Base-by-base conservation (phyloP, 2,888 invertebrate species). In the Schizotus pectinicornis region DNA sequence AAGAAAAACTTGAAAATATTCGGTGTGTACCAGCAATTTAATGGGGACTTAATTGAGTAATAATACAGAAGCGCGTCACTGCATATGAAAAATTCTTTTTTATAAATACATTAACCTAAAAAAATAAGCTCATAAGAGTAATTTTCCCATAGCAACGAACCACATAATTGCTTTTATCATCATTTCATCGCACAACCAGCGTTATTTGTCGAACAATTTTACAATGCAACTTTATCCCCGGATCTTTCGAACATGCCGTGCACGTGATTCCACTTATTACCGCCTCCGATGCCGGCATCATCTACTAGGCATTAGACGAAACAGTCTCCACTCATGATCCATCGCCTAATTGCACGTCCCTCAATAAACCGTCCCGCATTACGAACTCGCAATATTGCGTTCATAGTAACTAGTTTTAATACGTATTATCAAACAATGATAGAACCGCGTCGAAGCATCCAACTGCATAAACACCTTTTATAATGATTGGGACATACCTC, bases 191-290 rank as follows among this genome's bases (percentile, higher is more conserved):
- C 61, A 56, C 48, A 41, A 46, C 37, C 49, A 56, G 61, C 58
- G 64, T 63, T 67, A 66, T 71, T 71, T 69, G 71, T 64, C 54
- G 61, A 61, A 61, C 65, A 64, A 62, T 68, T 67, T 67, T 62
- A 64, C 48, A 58, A 51, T 58, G 52, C 52, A 36, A 51, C 47
- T 52, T 52, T 57, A 52, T 52, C 46, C n/a, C 13, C 8, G 13
- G 50, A 55, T 54, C 54, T 54, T 22, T 22, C 33, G 22, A 37
- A 36, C 49, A 33, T 36, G 11, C 34, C 36, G 22, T 58, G 52
- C 53, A 58, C 53, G 52, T 58, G 57, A 51, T 46, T 51, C 39
- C 36, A 39, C 51, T 58, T 33, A 53, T 58, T 50, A 52, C 47
- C 31, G 32, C 9, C 32, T 22, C 7, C n/a, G n/a, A n/a, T 41